Base-by-base conservation (phyloP, 2,113 vertebrate genomes). In the Hydropotes inermis region DNA sequence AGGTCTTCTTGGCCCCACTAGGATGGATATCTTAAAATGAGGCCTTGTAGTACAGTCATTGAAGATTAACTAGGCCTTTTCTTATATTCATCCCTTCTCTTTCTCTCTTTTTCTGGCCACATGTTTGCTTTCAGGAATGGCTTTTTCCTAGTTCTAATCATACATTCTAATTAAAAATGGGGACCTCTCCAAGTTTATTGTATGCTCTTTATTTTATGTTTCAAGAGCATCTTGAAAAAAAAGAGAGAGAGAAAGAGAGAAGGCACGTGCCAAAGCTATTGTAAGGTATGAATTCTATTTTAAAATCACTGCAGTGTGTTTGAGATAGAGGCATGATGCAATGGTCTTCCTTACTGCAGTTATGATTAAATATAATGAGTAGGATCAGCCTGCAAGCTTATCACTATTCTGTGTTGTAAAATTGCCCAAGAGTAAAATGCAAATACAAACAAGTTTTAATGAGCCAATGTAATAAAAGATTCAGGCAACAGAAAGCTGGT, bases 401-500 rank as follows among this genome's bases (percentile, higher is more conserved):
- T 98, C 94, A 91, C 98, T 98, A 93, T 98, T 97, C 96, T 98
- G 92, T 98, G 98, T 98, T 97, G 94, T 97, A 97, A 96, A 98
- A 98, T 98, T 97, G 97, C 93, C 95, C 97, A 98, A 98, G 98
- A 98, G 98, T 98, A 97, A 98, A 98, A 99, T 98, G 96, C 97
- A 98, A 98, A 98, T 98, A 98, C 94, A 98, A 98, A 97, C 97
- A 97, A 98, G 93, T 98, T 98, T 94, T 98, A 99, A 98, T 98
- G 97, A 98, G 94, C 97, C 96, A 96, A 47, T 96, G 88, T 92
- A 97, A 98, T 98, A 98, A 98, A 99, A 98, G 95, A 98, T 97
- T 94, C 28, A 93, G 82, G 79, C 86, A 98, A 98, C 97, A 98
- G 97, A 97, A 98, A 97, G 89, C 93, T 89, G 21, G 61, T 94